These are phyloP conservation scores for Phengaris alcon DNA, from an alignment of 2,888 invertebrate genomes.

Conservation along the genomic window DNA sequence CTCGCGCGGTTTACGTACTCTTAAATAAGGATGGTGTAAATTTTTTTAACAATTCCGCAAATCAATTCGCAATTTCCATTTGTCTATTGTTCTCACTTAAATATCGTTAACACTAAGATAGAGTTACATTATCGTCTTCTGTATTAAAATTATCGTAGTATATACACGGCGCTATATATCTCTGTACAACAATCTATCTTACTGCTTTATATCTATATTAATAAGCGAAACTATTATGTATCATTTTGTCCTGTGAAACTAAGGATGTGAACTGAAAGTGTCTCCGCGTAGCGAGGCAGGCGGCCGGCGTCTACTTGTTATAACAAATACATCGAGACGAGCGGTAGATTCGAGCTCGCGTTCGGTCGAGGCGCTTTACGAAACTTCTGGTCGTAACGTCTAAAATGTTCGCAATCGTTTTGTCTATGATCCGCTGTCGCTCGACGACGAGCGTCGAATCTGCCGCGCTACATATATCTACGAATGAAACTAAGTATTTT, in stretches of 20 bases:
- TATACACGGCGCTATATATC: constrained; percentile 72
- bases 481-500: constrained; percentile 79
- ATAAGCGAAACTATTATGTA: constrained; percentile 59
- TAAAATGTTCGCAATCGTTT: constrained; percentile 13
- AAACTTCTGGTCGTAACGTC: not conserved
- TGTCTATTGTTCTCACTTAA: constrained; percentile 72
- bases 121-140: constrained; percentile 63
- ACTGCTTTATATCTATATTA: constrained; percentile 63
- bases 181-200: constrained; percentile 76
- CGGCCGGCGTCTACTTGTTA: constrained; percentile 73
- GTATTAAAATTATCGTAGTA: constrained; percentile 76
- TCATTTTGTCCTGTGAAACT: constrained; percentile 58
- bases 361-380: constrained; percentile 36
- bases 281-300: constrained; percentile 60
- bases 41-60: constrained; percentile 66
- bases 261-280: constrained; percentile 70
- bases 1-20: constrained; percentile 58
- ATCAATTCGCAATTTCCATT: constrained; percentile 63
- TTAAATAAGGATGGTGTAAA: constrained; percentile 69
- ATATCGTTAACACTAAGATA: constrained; percentile 74
- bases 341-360: constrained; percentile 49
- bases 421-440: constrained; percentile 30
- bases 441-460: constrained; percentile 48
- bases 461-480: constrained; percentile 73
- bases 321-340: constrained; percentile 77